These are phyloP conservation scores for Ammospiza nelsoni DNA, from an alignment of 2,113 vertebrate species.

Conservation along the genomic window DNA sequence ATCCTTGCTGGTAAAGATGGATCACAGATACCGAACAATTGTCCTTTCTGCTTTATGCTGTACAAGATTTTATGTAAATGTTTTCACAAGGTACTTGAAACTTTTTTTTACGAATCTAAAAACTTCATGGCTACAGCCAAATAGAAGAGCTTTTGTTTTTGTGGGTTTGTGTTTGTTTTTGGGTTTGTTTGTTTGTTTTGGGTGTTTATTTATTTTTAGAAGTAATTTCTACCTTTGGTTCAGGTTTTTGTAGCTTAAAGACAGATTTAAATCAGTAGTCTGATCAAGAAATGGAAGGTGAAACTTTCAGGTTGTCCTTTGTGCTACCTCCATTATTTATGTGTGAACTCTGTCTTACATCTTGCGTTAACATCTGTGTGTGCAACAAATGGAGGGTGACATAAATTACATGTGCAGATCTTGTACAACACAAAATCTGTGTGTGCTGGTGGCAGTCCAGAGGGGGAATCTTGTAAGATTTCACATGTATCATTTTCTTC, in stretches of 20 bases:
- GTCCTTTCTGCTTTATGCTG: not conserved
- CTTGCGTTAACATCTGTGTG: not conserved
- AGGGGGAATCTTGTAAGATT: not conserved
- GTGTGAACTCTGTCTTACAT: not conserved
- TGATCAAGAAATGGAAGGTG: not conserved
- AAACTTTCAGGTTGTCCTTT: not conserved
- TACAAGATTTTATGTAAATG: not conserved
- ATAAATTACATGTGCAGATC: not conserved
- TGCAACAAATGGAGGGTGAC: not conserved
- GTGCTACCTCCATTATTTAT: not conserved
- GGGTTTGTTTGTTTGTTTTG: not conserved
- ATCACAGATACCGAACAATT: not conserved
- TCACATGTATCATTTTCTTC: not conserved
- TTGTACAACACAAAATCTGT: not conserved
- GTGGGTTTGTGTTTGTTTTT: not conserved
- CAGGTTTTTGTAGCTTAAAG: not conserved
- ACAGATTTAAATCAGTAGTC: not conserved
- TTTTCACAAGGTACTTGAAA: not conserved
- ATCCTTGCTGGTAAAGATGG: not conserved
- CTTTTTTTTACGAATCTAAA: not conserved
- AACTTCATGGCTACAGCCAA: not conserved
- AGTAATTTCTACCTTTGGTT: not conserved
- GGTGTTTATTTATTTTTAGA: not conserved
- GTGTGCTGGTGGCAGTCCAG: not conserved
- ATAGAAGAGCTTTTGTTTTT: not conserved